phyloP scores from a whole-genome alignment of 2,113 vertebrate species.

The Desmodus rotundus region DNA sequence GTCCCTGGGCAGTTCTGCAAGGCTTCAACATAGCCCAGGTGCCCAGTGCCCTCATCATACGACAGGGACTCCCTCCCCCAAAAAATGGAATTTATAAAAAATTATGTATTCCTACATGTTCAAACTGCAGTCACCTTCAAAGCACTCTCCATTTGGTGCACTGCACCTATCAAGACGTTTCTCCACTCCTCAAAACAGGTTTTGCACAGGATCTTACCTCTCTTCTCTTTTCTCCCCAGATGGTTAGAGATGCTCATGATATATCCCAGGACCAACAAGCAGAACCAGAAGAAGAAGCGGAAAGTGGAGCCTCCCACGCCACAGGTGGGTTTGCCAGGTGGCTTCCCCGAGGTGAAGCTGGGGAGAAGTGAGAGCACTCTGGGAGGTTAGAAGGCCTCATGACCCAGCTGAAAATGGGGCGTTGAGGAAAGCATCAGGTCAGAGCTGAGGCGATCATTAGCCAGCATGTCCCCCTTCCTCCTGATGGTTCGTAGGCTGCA shows the following conservation, averaged over 20 bases:
- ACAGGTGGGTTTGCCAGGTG: constrained; percentile 83
- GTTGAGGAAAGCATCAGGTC: not conserved
- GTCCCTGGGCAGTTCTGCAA: not conserved
- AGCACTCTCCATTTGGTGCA: too few relatives aligned
- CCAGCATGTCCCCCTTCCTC: not conserved
- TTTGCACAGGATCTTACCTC: too few relatives aligned
- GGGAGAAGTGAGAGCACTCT: not conserved
- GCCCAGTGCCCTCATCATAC: not conserved
- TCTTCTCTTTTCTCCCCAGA: constrained; percentile 77
- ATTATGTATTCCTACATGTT: too few relatives aligned
- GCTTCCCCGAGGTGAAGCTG: not conserved
- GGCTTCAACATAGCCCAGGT: not conserved
- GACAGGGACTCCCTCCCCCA: too few relatives aligned
- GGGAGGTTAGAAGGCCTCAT: not conserved
- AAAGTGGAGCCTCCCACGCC: constrained; percentile 95
- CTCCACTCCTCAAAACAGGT: too few relatives aligned
- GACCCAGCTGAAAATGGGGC: not conserved
- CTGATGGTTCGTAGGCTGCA: not conserved
- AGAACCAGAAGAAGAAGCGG: constrained; percentile 98
- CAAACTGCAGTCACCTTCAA: too few relatives aligned
- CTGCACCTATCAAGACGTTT: too few relatives aligned
- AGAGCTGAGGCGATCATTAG: not conserved
- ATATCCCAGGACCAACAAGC: constrained; percentile 96
- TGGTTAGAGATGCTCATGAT: constrained; percentile 95
- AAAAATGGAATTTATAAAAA: too few relatives aligned